Base-by-base conservation (phyloP, 2,113 vertebrate species). In the Egretta garzetta region DNA sequence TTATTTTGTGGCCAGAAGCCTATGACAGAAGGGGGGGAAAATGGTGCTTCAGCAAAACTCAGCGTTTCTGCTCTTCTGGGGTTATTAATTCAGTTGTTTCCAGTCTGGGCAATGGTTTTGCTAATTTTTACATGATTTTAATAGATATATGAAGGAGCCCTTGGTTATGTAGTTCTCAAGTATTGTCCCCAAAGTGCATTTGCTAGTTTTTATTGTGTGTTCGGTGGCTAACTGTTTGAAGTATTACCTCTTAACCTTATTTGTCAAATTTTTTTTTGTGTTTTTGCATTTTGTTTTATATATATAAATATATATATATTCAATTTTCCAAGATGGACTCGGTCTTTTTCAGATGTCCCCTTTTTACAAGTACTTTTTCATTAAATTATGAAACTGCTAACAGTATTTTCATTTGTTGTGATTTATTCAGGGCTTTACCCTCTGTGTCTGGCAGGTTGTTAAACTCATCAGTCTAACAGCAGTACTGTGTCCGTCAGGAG, bases 331-430 rank as follows among this genome's bases (percentile, higher is more conserved):
- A 98, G 94, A 98, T 93, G 96, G 98, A 98, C 88, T 98, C 95
- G 28, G 95, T 98, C 98, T 98, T 98, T 98, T 98, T 97, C 97
- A 98, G 97, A 98, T 98, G 96, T 98, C 97, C 97, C 97, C 97
- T 98, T 98, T 98, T 98, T 98, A 98, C 98, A 98, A 97, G 96
- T 98, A 98, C 98, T 98, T 98, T 98, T 98, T 98, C 98, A 98
- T 98, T 98, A 98, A 98, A 98, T 98, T 98, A 98, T 98, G 97
- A 98, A 98, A 98, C 92, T 98, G 96, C 88, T 98, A 98, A 98
- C 96, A 96, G 86, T 95, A 88, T 79, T 97, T 97, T 93, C 92
- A 84, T 94, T 93, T 83, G 97, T 97, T 97, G 97, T 98, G 80
- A 86, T 98, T 97, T 97, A 95, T 98, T 97, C 92, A 97, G 96